phyloP scores from a whole-genome alignment of 2,888 invertebrate species.

The Cartodere bifasciata region DNA sequence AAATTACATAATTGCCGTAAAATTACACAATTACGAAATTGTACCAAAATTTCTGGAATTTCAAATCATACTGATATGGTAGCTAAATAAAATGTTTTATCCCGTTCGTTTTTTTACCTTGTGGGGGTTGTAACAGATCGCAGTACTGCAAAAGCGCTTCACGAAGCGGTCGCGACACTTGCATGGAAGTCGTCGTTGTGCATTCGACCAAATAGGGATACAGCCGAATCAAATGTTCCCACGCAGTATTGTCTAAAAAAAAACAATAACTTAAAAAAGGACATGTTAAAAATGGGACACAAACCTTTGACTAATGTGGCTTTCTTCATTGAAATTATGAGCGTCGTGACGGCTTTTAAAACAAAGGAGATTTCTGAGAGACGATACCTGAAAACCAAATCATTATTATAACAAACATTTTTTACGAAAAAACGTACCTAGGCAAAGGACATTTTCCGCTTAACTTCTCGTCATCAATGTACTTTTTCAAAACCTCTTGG shows the following conservation, averaged over 20 bases:
- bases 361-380: conserved; percentile 94
- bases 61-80: no score
- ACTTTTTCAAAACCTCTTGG: conserved; percentile 81
- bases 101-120: conserved; percentile 16
- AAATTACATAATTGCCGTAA: no score
- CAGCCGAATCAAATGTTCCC: conserved; percentile 84
- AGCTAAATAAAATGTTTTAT: no score
- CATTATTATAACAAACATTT: conserved; percentile 11
- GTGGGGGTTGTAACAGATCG: conserved; percentile 61
- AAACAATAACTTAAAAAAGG: conserved; percentile 13
- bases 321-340: conserved; percentile 84
- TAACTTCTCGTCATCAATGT: conserved; percentile 70
- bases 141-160: conserved; percentile 83
- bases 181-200: conserved; percentile 65
- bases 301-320: conserved; percentile 77
- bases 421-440: conserved; percentile 39
- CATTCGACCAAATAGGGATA: conserved; percentile 85
- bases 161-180: conserved; percentile 65
- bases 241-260: conserved; percentile 66
- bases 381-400: conserved; percentile 60
- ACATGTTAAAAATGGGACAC: conserved; percentile 6
- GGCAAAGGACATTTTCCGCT: conserved; percentile 79
- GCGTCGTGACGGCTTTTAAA: conserved; percentile 82
- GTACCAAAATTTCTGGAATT: no score
- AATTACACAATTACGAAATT: no score